Percentiles rank a stretch among this genome's conserved stretches.
Evolutionary conservation across 2,113 vertebrate species (phyloP).

Genomic region (Gymnogyps californianus): DNA sequence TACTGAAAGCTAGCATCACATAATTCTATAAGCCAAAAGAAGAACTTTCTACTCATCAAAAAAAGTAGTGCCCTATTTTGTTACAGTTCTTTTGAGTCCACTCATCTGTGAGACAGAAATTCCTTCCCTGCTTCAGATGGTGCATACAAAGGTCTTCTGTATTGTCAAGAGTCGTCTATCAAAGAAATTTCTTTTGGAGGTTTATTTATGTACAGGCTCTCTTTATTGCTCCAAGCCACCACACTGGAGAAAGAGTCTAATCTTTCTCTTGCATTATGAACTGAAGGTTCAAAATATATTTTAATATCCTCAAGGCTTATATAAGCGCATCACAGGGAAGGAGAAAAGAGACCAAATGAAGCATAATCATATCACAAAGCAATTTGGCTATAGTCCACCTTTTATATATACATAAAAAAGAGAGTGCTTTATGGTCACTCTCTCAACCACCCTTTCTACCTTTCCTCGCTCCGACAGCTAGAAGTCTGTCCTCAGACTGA

Average conservation of each 20-base stretch:
- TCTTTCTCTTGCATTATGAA: conserved; percentile 2
- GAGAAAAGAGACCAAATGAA: conserved; percentile 27
- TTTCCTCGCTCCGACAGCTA: not conserved
- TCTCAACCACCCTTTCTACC: not conserved
- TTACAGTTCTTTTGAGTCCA: not conserved
- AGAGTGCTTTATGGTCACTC: not conserved
- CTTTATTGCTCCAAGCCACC: conserved; percentile 14
- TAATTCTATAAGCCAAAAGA: not conserved
- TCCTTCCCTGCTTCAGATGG: not conserved
- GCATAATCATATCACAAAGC: conserved; percentile 23
- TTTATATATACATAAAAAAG: not conserved
- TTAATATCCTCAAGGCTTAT: conserved; percentile 41
- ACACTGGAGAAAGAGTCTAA: not conserved
- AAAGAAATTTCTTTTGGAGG: not conserved
- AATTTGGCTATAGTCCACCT: not conserved
- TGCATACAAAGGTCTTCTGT: not conserved
- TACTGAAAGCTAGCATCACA: not conserved
- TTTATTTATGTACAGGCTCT: conserved; percentile 4
- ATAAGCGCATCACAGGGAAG: not conserved
- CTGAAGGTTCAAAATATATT: conserved; percentile 21
- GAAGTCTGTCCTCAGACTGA: not conserved
- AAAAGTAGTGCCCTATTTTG: not conserved
- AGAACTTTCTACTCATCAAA: not conserved
- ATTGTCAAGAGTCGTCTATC: not conserved
- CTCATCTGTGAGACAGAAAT: conserved; percentile 8